Base-by-base conservation (phyloP, 2,113 vertebrate species). In the Malurus elegans region DNA sequence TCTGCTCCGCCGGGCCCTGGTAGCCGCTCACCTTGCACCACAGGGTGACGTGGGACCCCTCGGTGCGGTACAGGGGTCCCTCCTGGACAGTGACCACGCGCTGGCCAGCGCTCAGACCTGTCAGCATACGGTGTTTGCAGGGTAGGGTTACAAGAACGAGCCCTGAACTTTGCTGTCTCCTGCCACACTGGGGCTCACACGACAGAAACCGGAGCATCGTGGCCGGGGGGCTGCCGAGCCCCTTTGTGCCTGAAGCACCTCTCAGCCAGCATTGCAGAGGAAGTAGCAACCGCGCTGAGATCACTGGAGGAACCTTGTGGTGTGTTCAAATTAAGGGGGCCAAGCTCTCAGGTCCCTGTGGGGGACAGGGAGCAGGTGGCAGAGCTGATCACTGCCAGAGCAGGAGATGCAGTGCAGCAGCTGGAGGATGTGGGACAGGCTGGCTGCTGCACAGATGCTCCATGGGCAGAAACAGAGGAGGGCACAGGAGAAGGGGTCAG, bases 1-100 rank as follows among this genome's bases (percentile, higher is more conserved):
- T 67, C 92, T 98, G 98, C 23, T 34, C 53, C 0, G 42, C 2
- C 0, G 86, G 45, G 19, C 87, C 93, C 70, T 45, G 32, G 73
- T 99, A 96, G 60, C 98, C 98, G 25, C 97, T 99, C 96, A 99
- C 99, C 18, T 99, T 99, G 97, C 99, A 99, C 99, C 98, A 99
- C 97, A 99, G 98, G 48, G 98, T 99, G 96, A 99, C 54, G 32
- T 99, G 99, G 85, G 99, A 99, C 32, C 99, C 99, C 93, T 42
- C 48, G 3, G 92, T 82, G 2, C 99, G 98, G 47, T 98, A 99
- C 32, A 99, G 97, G 2, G 98, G 99, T 1, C 99, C 99, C 42
- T 97, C 31, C 88, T 98, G 98, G 11, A 97, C 45, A 0, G 95
- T 96, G 58, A 98, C 98, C 32, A 50, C 24, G 17, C 98, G 94